A percentile compares a stretch with the other conserved stretches of the same genome.
phyloP scores from a whole-genome alignment of 1,140 invertebrate species.

The Bicyclus anynana region DNA sequence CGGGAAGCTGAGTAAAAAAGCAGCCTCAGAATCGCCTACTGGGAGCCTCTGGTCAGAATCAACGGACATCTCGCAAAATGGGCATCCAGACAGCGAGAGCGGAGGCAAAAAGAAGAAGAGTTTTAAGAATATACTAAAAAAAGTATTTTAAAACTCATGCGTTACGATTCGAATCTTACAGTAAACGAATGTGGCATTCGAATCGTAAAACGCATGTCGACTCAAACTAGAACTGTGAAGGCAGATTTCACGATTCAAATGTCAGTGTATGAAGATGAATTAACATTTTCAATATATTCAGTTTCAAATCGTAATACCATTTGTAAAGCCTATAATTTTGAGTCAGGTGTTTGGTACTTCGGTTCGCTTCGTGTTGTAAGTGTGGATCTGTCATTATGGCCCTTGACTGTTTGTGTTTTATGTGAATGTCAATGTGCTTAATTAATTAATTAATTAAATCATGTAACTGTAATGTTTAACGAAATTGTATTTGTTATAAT shows the following conservation, averaged over 20 bases:
- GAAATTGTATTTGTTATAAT: slow-evolving; percentile 6
- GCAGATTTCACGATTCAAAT: background rate
- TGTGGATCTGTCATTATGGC: background rate
- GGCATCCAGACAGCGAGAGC: slow-evolving; percentile 50
- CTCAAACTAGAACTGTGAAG: too few relatives aligned
- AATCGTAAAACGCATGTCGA: too few relatives aligned
- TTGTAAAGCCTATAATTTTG: too few relatives aligned
- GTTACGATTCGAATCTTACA: too few relatives aligned
- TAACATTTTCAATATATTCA: too few relatives aligned
- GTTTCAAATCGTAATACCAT: too few relatives aligned
- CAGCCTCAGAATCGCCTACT: slow-evolving; percentile 65
- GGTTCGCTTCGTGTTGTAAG: too few relatives aligned
- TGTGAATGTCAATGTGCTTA: slow-evolving; percentile 20
- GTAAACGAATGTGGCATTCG: background rate
- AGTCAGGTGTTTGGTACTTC: too few relatives aligned
- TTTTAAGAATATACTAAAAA: slow-evolving; percentile 81
- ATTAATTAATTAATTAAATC: slow-evolving; percentile 45
- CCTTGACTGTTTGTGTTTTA: slow-evolving; percentile 30
- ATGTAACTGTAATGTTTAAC: slow-evolving; percentile 4
- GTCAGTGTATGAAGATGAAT: background rate
- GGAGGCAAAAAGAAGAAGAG: slow-evolving; percentile 75
- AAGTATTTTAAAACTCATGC: slow-evolving; percentile 80
- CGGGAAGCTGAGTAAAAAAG: slow-evolving; percentile 55
- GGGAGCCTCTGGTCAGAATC: slow-evolving; percentile 76
- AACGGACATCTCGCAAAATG: slow-evolving; percentile 69